Percentiles rank a stretch among this genome's conserved stretches.
phyloP scores from a whole-genome alignment of 2,797 vertebrate species.

The Sebastes trivittatus region DNA sequence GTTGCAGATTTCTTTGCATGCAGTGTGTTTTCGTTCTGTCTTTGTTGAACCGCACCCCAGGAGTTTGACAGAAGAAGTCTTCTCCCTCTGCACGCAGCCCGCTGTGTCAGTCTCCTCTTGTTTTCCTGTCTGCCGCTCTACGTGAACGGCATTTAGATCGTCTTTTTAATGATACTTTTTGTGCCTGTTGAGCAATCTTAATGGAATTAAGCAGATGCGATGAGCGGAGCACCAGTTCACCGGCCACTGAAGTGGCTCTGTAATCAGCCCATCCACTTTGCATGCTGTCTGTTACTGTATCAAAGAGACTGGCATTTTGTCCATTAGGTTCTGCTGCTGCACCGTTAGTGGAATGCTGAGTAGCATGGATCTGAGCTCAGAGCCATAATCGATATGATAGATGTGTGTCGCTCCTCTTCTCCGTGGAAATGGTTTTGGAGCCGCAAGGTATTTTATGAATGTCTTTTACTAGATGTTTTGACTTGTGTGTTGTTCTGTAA shows the following conservation, averaged over 20 bases:
- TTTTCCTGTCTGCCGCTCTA: conserved; percentile 14
- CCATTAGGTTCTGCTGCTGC: conserved; percentile 38
- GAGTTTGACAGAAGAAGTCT: conserved; percentile 37
- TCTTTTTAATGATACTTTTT: conserved; percentile 28
- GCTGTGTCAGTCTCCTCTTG: conserved; percentile 17
- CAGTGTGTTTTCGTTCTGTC: conserved; percentile 13
- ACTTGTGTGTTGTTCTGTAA: neutral
- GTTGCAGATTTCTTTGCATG: conserved; percentile 12
- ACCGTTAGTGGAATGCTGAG: conserved; percentile 31
- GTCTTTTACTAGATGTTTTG: neutral
- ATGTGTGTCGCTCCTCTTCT: conserved; percentile 24
- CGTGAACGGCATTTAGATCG: conserved; percentile 23
- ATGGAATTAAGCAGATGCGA: conserved; percentile 65
- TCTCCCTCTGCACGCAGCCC: conserved; percentile 10
- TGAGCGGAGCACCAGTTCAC: conserved; percentile 56
- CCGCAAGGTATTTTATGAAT: neutral
- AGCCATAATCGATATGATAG: conserved; percentile 45
- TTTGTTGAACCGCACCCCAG: conserved; percentile 8
- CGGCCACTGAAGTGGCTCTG: conserved; percentile 48
- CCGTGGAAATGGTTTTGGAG: neutral
- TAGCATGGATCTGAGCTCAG: conserved; percentile 29
- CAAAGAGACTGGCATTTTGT: conserved; percentile 31
- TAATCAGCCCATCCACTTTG: conserved; percentile 52
- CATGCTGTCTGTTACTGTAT: conserved; percentile 34
- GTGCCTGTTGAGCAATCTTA: conserved; percentile 36